A percentile compares a stretch with the other conserved stretches of the same genome.
phyloP scores from a whole-genome alignment of 2,113 vertebrate genomes.

The Triplophysa rosa region DNA sequence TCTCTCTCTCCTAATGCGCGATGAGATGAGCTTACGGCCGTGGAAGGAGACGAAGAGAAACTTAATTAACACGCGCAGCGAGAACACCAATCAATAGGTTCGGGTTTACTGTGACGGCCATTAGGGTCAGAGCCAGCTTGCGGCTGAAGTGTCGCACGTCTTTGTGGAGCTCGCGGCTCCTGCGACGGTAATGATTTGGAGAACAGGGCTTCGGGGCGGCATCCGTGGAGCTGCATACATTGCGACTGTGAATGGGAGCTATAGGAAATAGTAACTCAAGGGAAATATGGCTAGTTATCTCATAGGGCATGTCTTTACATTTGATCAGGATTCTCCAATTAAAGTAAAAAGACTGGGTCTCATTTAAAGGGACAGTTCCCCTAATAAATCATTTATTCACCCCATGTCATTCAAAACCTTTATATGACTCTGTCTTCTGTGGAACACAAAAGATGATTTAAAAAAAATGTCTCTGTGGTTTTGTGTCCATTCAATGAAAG shows the following conservation, averaged over 20 bases:
- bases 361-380: no score
- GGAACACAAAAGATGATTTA: no score
- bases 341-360: no score
- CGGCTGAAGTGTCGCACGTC: constrained; percentile 11
- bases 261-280: not conserved
- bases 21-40: constrained; percentile 60
- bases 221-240: constrained; percentile 36
- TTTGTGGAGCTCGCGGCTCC: constrained; percentile 8
- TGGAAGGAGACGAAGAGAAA: constrained; percentile 53
- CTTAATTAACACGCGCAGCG: constrained; percentile 63
- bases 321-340: no score
- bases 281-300: not conserved
- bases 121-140: constrained; percentile 44
- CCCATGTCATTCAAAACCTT: no score
- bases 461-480: no score
- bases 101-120: constrained; percentile 40
- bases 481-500: no score
- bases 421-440: no score
- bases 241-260: constrained; percentile 28
- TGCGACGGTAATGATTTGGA: constrained; percentile 37
- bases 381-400: no score
- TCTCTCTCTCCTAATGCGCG: constrained; percentile 60
- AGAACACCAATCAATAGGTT: constrained; percentile 60
- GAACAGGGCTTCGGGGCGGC: not conserved
- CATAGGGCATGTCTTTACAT: no score